These are phyloP conservation scores for Philonicus albiceps DNA, from an alignment of 2,888 invertebrate genomes.

Conservation along the genomic window DNA sequence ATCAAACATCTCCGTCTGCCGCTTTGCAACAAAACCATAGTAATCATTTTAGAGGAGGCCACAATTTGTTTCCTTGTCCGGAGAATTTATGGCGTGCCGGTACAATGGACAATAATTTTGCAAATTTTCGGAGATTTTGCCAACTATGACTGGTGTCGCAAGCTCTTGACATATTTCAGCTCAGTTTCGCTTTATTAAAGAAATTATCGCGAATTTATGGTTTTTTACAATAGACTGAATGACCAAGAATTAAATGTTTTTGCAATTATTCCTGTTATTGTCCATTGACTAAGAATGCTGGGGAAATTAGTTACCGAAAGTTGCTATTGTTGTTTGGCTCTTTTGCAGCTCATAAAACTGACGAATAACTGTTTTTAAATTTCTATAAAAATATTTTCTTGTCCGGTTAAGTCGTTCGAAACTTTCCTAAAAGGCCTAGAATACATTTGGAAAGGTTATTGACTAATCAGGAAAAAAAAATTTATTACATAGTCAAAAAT, in stretches of 20 bases:
- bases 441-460: background rate
- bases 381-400: background rate
- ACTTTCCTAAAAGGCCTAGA: background rate
- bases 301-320: background rate
- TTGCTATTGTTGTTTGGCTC: background rate
- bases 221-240: background rate
- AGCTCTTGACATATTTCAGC: background rate
- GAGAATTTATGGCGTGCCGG: background rate
- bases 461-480: background rate
- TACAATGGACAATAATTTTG: slow-evolving; percentile 18
- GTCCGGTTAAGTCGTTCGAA: background rate
- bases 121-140: background rate
- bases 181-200: background rate
- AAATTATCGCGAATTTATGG: background rate
- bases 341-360: background rate
- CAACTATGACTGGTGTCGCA: background rate
- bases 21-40: background rate
- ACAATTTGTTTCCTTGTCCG: background rate
- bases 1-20: background rate
- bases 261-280: background rate
- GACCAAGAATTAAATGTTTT: background rate
- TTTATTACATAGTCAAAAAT: background rate
- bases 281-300: background rate
- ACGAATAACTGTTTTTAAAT: background rate
- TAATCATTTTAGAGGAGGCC: background rate